Evolutionary conservation across 2,888 invertebrate genomes (phyloP), one percentile per base, ranked within the genome.

Genomic region (Tortrix viridana): DNA sequence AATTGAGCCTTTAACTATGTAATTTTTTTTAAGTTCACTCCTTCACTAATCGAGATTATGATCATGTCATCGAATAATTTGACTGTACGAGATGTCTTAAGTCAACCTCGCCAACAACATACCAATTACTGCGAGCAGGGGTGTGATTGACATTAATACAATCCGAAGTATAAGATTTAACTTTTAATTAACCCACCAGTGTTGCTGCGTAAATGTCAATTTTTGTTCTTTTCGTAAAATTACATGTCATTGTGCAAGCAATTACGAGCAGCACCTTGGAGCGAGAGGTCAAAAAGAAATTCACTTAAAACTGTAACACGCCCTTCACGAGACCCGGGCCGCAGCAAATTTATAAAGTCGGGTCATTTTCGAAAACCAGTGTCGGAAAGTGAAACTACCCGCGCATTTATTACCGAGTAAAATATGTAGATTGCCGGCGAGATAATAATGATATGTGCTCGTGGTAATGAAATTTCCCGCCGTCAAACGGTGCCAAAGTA

Each of bases 401-500:
- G 86, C 81, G 84, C 89, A 89, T 90, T 91, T 91, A 91, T 91
- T 90, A 88, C 89, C 78, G 82, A 83, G 88, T 89, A 91, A 91
- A 92, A 91, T 91, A 91, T 91, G 92, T 91, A 92, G 92, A 92
- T 92, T 91, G 92, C 84, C 79, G 81, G 81, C 80, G 79, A 91
- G 91, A 91, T 91, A 92, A 92, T 92, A 91, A 92, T 91, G 91
- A 92, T 92, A 91, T 92, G 92, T 92, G 91, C 91, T 89, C 84
- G 88, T 91, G 90, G 91, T 91, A 92, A 92, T 91, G 92, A 92
- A 92, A 91, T 92, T 92, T 91, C 90, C 90, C 89, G 90, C 87
- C 87, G 90, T 92, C 92, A 92, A 92, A 92, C 85, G 89, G 89
- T 92, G 92, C 89, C 92, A 91, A 89, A 91, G 92, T 91, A 91